phyloP scores from a whole-genome alignment of 2,797 vertebrate species.

The Sarcoramphus papa region DNA sequence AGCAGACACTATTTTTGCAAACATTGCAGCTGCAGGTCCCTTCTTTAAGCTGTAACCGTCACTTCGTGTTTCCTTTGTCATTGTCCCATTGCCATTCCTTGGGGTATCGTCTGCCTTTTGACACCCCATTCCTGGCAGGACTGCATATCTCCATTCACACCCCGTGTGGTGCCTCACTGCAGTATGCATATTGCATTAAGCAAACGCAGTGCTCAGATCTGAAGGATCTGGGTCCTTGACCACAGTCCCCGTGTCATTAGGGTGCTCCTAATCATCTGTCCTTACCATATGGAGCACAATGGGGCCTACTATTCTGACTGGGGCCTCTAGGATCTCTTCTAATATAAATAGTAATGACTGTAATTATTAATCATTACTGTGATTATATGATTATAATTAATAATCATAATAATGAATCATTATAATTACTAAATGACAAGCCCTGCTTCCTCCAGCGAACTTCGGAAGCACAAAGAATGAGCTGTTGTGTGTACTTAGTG shows the following conservation, averaged over 20 bases:
- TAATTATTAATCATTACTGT: slow-evolving; percentile 63
- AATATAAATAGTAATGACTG: slow-evolving; percentile 54
- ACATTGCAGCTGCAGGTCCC: background rate
- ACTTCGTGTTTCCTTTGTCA: background rate
- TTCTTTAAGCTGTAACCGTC: background rate
- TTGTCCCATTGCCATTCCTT: background rate
- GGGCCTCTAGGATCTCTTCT: slow-evolving; percentile 22
- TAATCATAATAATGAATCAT: slow-evolving; percentile 62
- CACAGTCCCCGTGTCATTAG: accelerated
- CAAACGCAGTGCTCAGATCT: accelerated
- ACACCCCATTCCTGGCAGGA: accelerated
- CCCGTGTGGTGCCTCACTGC: accelerated
- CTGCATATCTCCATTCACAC: background rate
- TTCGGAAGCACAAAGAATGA: slow-evolving; percentile 2
- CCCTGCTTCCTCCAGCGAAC: slow-evolving; percentile 9
- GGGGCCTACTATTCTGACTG: background rate
- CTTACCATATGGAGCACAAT: background rate
- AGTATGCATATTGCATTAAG: accelerated
- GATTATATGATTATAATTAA: slow-evolving; percentile 62
- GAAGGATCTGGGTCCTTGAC: background rate
- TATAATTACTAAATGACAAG: slow-evolving; percentile 58
- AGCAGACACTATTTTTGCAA: background rate
- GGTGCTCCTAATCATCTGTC: background rate
- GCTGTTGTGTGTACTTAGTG: slow-evolving; percentile 16
- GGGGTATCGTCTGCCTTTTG: background rate